Conservation (phyloP, 2,888 invertebrate species). For the Arge pagana region DNA sequence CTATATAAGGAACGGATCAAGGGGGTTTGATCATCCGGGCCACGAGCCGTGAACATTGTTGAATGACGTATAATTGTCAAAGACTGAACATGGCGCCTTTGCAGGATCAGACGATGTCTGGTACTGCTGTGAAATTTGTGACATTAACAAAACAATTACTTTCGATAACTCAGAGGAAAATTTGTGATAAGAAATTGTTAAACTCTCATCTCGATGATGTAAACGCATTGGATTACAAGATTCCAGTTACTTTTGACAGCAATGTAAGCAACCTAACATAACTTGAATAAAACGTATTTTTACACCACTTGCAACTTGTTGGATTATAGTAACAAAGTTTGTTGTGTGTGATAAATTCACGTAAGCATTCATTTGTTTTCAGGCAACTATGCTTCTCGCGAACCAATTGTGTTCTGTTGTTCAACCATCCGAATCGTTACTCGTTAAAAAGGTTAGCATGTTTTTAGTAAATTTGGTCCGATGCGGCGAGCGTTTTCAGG, state of each 20-base stretch:
- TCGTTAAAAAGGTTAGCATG: constrained; percentile 43
- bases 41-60: too few relatives aligned
- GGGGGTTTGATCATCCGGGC: too few relatives aligned
- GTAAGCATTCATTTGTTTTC: constrained; percentile 7
- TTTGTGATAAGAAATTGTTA: constrained; percentile 51
- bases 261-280: constrained; percentile 47
- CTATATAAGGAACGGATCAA: too few relatives aligned
- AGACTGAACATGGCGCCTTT: constrained; percentile 10
- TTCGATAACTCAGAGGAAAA: constrained; percentile 35
- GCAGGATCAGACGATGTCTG: background rate
- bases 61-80: too few relatives aligned
- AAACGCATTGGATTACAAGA: constrained; percentile 66
- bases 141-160: constrained; percentile 41
- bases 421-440: constrained; percentile 37
- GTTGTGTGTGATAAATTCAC: too few relatives aligned
- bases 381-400: constrained; percentile 42
- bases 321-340: background rate
- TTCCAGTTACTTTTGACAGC: constrained; percentile 57
- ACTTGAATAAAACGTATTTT: too few relatives aligned
- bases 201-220: constrained; percentile 66
- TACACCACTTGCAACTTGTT: background rate
- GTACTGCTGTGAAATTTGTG: constrained; percentile 36
- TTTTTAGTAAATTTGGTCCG: constrained; percentile 43
- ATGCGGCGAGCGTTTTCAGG: constrained; percentile 36
- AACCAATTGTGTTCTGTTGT: constrained; percentile 42